Evolutionary conservation across 37 sponge, comb jelly and placozoan species (phyloP).

Genomic region (Corticium candelabrum): DNA sequence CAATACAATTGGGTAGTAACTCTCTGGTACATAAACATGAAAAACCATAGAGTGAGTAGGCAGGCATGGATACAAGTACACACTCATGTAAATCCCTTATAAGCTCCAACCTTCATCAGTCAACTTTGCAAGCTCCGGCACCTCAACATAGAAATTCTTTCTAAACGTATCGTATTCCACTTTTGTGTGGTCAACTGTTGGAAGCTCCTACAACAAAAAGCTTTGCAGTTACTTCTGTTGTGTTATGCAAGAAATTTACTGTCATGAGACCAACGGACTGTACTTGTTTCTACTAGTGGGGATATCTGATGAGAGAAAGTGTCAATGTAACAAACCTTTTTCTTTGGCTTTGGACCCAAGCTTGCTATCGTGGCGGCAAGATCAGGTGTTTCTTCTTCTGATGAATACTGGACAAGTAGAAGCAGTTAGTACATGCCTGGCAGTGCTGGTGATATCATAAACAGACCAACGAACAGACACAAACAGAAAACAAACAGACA

Average conservation of each 20-base stretch:
- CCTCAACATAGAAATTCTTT: conserved; percentile 92
- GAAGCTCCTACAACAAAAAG: conserved; percentile 50
- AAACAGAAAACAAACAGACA: background rate
- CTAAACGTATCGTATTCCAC: conserved; percentile 71
- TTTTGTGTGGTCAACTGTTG: conserved; percentile 67
- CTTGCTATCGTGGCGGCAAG: conserved; percentile 45
- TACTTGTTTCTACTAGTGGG: too few relatives aligned
- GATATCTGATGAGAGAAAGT: too few relatives aligned
- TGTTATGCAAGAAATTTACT: too few relatives aligned
- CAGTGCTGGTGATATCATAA: too few relatives aligned
- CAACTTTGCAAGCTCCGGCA: conserved; percentile 91
- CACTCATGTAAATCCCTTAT: background rate
- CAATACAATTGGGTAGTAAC: too few relatives aligned
- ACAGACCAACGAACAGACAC: background rate
- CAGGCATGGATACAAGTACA: too few relatives aligned
- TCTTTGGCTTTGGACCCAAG: conserved; percentile 54
- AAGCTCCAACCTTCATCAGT: conserved; percentile 26
- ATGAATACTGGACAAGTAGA: too few relatives aligned
- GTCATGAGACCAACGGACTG: too few relatives aligned
- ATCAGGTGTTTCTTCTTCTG: conserved; percentile 46
- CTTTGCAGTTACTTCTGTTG: background rate
- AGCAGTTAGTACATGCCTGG: too few relatives aligned
- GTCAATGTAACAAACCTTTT: conserved; percentile 14
- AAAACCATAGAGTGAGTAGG: too few relatives aligned
- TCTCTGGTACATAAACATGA: too few relatives aligned